A percentile compares a stretch with the other conserved stretches of the same genome.
phyloP scores from a whole-genome alignment of 2,797 vertebrate genomes.

The Sebastes nivosus region DNA sequence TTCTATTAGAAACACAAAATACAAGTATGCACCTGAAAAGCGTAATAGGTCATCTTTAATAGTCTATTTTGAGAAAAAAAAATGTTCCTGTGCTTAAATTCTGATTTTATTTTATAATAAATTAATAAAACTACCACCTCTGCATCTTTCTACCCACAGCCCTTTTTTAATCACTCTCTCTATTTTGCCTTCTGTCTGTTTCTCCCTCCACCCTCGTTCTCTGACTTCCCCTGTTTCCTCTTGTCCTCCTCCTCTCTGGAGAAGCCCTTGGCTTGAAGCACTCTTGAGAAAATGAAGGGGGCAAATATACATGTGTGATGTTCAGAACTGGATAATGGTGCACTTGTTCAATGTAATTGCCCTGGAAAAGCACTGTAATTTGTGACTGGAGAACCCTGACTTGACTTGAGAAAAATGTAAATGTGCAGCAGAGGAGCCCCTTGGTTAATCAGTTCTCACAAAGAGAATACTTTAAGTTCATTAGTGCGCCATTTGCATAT shows the following conservation, averaged over 20 bases:
- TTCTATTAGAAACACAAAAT: too few relatives aligned
- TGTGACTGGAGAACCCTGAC: constrained; percentile 81
- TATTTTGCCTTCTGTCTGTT: constrained; percentile 32
- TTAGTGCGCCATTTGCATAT: constrained; percentile 81
- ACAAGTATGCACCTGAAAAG: too few relatives aligned
- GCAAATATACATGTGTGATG: constrained; percentile 83
- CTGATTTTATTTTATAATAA: constrained; percentile 53
- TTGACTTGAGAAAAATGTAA: constrained; percentile 82
- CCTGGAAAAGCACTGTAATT: constrained; percentile 83
- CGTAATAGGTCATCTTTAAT: too few relatives aligned
- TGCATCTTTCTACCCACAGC: neutral
- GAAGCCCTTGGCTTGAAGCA: constrained; percentile 75
- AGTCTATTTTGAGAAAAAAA: neutral
- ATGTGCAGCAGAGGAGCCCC: constrained; percentile 79
- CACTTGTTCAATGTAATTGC: constrained; percentile 84
- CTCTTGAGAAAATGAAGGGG: constrained; percentile 85
- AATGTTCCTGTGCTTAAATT: constrained; percentile 12
- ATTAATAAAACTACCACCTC: constrained; percentile 25
- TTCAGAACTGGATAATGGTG: constrained; percentile 84
- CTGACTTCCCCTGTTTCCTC: neutral
- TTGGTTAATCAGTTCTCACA: constrained; percentile 83
- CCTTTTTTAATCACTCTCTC: constrained; percentile 38
- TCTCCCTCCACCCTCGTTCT: constrained; percentile 46
- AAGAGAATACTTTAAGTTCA: constrained; percentile 84
- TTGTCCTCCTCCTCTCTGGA: constrained; percentile 39